Percentiles rank a stretch among this genome's conserved stretches.
These are phyloP conservation scores for Galerucella nymphaeae DNA, from an alignment of 2,888 invertebrate genomes.

Conservation along the genomic window DNA sequence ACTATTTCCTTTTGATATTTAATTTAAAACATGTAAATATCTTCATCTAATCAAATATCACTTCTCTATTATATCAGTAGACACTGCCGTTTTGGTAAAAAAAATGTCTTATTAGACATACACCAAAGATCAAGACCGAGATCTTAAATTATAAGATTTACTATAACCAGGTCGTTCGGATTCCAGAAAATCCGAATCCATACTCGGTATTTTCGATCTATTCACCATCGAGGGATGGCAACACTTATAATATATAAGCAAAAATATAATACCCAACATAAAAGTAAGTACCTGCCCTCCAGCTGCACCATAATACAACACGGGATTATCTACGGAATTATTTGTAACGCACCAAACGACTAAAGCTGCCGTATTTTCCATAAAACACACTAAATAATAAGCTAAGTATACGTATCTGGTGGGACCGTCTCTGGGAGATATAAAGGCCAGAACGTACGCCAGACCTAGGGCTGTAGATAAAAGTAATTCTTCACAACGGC, in stretches of 20 bases:
- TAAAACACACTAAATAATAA: conserved; percentile 66
- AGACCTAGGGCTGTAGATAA: conserved; percentile 69
- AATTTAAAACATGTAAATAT: background rate
- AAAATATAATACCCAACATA: conserved; percentile 61
- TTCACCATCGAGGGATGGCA: conserved; percentile 63
- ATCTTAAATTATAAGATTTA: conserved; percentile 59
- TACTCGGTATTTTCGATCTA: conserved; percentile 56
- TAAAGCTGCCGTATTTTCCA: conserved; percentile 66
- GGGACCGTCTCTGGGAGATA: conserved; percentile 71
- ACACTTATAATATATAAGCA: conserved; percentile 64
- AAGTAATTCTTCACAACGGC: conserved; percentile 64
- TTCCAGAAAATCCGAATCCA: conserved; percentile 56
- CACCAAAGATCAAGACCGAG: conserved; percentile 59
- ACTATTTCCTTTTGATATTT: too few relatives aligned
- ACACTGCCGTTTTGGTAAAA: background rate
- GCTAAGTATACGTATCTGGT: conserved; percentile 68
- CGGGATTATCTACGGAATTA: conserved; percentile 61
- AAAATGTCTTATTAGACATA: conserved; percentile 39
- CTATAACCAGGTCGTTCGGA: conserved; percentile 62
- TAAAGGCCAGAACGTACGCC: conserved; percentile 71
- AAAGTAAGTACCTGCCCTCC: conserved; percentile 62
- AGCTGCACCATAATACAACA: conserved; percentile 64
- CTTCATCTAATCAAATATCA: background rate
- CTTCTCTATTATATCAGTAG: background rate
- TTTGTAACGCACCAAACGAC: conserved; percentile 66